Conservation (phyloP, 2,888 invertebrate species). For the Celastrina argiolus region DNA sequence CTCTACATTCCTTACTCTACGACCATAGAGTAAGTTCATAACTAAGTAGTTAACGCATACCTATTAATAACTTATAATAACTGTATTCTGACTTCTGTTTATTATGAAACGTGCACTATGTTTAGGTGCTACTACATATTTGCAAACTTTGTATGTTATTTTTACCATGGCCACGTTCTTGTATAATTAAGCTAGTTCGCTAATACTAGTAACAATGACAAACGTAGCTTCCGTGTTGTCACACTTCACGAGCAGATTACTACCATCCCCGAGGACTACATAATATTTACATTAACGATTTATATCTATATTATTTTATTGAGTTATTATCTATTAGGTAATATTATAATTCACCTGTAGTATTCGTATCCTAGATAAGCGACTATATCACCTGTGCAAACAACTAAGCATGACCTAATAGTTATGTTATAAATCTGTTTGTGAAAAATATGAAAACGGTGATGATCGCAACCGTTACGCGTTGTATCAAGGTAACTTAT, state of each 20-base stretch:
- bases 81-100: neutral
- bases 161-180: neutral
- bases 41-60: neutral
- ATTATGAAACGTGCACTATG: neutral
- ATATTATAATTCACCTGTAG: neutral
- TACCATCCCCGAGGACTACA: neutral
- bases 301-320: neutral
- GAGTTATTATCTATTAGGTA: neutral
- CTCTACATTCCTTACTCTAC: neutral
- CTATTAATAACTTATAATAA: neutral
- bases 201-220: neutral
- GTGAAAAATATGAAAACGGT: neutral
- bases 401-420: neutral
- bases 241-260: too few species aligned
- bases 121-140: neutral
- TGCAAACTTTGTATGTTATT: neutral
- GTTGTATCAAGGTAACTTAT: neutral
- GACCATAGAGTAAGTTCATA: neutral
- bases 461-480: neutral
- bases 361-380: neutral
- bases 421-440: too few species aligned
- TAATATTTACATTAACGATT: neutral
- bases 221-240: neutral
- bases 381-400: neutral
- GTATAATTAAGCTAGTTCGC: neutral